Conservation (phyloP, 1,140 invertebrate species). For the Aethina tumida region DNA sequence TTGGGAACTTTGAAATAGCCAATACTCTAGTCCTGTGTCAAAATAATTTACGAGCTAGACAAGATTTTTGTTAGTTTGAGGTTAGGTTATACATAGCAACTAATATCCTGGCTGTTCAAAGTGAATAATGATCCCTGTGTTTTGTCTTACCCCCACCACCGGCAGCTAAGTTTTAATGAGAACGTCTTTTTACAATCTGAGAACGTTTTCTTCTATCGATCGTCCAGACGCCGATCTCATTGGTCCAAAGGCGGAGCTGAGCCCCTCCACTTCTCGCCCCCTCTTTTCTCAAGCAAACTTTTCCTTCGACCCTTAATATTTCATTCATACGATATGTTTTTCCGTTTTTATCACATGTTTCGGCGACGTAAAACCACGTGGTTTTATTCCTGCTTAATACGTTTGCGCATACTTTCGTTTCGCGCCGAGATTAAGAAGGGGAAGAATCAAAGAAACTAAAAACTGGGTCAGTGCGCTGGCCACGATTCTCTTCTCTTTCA, state of each 20-base stretch:
- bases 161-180: slow-evolving; percentile 29
- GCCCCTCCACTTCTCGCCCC: slow-evolving; percentile 23
- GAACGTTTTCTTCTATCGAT: slow-evolving; percentile 38
- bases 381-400: slow-evolving; percentile 22
- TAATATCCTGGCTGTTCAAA: slow-evolving; percentile 33
- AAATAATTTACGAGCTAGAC: slow-evolving; percentile 35
- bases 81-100: slow-evolving; percentile 33
- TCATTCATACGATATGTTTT: slow-evolving; percentile 30
- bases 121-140: slow-evolving; percentile 36
- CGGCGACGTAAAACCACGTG: slow-evolving; percentile 22
- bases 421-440: slow-evolving; percentile 10
- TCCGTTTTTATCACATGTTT: slow-evolving; percentile 21
- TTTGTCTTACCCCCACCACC: slow-evolving; percentile 31
- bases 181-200: slow-evolving; percentile 38
- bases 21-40: slow-evolving; percentile 31
- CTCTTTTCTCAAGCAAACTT: slow-evolving; percentile 19
- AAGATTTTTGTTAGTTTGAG: slow-evolving; percentile 33
- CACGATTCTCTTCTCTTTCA: too few species aligned
- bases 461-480: too few species aligned
- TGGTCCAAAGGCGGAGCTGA: slow-evolving; percentile 32
- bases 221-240: slow-evolving; percentile 21
- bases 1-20: too few species aligned
- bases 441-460: slow-evolving; percentile 11
- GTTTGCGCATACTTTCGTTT: slow-evolving; percentile 23
- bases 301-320: slow-evolving; percentile 28